phyloP scores from a whole-genome alignment of 2,113 vertebrate genomes.

The Pavo muticus region DNA sequence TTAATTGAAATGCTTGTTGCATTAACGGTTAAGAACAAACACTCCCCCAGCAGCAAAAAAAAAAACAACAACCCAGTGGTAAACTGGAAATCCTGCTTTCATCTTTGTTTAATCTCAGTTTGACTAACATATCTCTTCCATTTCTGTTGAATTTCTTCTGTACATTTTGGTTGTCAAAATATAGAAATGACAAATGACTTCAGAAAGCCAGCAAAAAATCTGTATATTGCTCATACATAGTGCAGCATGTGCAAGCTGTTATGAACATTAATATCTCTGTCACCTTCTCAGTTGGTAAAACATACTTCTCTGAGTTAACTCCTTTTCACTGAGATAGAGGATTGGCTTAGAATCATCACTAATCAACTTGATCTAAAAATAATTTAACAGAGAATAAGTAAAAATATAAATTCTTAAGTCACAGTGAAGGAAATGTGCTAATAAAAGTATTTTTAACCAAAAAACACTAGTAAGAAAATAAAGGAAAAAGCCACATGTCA shows the following conservation, averaged over 20 bases:
- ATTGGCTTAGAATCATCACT: not conserved
- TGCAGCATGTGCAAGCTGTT: not conserved
- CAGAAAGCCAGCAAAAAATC: not conserved
- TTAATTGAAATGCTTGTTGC: not conserved
- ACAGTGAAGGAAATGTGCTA: not conserved
- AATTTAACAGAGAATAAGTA: not conserved
- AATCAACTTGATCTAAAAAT: not conserved
- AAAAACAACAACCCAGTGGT: not conserved
- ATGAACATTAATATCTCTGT: not conserved
- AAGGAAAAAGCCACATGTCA: not conserved
- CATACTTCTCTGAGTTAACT: not conserved
- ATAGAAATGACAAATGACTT: constrained; percentile 7
- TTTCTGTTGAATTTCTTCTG: constrained; percentile 14
- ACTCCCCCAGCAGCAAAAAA: not conserved
- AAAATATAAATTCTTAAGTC: not conserved
- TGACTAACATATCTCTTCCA: constrained; percentile 35
- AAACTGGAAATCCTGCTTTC: constrained; percentile 28
- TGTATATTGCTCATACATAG: not conserved
- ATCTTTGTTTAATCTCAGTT: constrained; percentile 60
- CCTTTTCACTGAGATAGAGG: not conserved
- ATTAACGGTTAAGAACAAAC: not conserved
- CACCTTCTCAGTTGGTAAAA: not conserved
- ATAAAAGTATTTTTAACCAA: not conserved
- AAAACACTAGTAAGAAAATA: not conserved
- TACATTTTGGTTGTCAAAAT: constrained; percentile 15